phyloP scores from a whole-genome alignment of 2,888 invertebrate species.

The Conus canariensis region DNA sequence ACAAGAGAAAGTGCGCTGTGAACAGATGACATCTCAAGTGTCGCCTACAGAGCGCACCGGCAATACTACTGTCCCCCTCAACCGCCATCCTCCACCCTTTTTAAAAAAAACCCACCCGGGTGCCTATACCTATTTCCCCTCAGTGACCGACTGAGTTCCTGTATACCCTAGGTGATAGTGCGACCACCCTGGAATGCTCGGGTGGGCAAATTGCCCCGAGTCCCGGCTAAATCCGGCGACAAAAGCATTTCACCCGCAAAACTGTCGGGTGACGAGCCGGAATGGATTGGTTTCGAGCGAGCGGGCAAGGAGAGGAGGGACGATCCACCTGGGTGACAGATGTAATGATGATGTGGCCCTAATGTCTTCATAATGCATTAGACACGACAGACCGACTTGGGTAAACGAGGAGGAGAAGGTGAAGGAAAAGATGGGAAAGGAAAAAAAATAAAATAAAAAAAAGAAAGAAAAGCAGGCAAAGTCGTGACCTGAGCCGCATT shows the following conservation, averaged over 20 bases:
- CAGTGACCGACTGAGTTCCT: neutral
- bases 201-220: slow-evolving; percentile 13
- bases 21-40: neutral
- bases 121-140: neutral
- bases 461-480: too few species aligned
- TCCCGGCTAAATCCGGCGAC: neutral
- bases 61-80: neutral
- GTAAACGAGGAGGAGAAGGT: too few species aligned
- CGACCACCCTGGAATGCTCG: slow-evolving; percentile 21
- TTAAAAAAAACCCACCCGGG: neutral
- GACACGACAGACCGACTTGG: neutral
- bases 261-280: neutral
- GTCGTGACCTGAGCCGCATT: too few species aligned
- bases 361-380: neutral
- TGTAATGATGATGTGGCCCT: neutral
- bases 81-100: neutral
- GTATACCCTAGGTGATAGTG: neutral
- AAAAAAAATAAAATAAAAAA: too few species aligned
- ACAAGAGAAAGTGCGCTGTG: too few species aligned
- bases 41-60: neutral
- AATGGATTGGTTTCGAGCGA: neutral
- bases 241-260: neutral
- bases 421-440: too few species aligned
- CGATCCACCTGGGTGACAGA: neutral
- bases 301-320: neutral